Evolutionary conservation across 2,113 vertebrate genomes (phyloP).

Genomic region (Falco punctatus): DNA sequence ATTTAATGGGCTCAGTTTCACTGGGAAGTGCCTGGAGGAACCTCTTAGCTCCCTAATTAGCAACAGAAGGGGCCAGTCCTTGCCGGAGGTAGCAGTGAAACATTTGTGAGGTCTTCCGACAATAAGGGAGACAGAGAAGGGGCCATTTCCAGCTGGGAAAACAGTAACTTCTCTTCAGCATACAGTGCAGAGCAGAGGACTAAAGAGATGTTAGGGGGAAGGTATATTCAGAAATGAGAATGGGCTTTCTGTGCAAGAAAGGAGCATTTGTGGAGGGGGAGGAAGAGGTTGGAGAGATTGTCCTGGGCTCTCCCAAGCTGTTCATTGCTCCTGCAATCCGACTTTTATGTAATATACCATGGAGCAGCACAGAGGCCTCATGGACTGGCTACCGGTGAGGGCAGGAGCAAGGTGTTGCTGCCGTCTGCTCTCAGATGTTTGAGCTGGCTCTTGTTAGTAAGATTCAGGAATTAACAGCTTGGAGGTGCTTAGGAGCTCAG

Average conservation of each 20-base stretch:
- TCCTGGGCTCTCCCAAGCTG: too few species aligned
- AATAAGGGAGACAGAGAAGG: neutral
- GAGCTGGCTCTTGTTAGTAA: too few species aligned
- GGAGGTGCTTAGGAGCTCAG: too few species aligned
- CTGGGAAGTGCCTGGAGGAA: conserved; percentile 44
- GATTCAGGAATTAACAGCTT: too few species aligned
- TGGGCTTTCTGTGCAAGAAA: neutral
- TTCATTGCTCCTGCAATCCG: too few species aligned
- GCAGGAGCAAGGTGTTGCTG: too few species aligned
- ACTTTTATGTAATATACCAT: too few species aligned
- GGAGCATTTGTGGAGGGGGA: neutral
- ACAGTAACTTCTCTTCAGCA: neutral
- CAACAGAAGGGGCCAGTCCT: conserved; percentile 28
- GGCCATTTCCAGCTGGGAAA: conserved; percentile 34
- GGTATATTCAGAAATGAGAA: neutral
- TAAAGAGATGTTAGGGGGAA: neutral
- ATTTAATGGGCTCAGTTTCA: conserved; percentile 42
- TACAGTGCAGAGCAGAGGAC: neutral
- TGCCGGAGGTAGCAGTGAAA: conserved; percentile 28
- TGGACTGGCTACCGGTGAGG: too few species aligned
- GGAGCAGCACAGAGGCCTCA: too few species aligned
- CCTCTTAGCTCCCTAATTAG: conserved; percentile 44
- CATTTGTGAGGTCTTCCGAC: conserved; percentile 20
- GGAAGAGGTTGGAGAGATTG: neutral
- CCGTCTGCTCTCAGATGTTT: too few species aligned